phyloP scores from a whole-genome alignment of 2,797 vertebrate genomes.

The Delichon dasypus region DNA sequence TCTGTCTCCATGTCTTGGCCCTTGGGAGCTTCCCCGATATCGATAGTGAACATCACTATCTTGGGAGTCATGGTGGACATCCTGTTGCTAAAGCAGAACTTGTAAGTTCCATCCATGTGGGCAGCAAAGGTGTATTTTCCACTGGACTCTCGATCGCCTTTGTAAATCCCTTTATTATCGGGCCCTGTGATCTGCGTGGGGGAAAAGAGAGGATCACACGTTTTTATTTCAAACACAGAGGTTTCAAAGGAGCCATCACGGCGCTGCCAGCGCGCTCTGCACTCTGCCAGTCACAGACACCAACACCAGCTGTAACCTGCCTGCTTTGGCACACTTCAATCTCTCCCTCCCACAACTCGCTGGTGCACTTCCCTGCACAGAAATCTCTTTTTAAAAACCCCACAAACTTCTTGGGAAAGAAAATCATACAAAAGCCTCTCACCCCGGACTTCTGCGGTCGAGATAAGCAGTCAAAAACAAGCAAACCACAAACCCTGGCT shows the following conservation, averaged over 20 bases:
- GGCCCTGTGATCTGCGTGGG: constrained; percentile 90
- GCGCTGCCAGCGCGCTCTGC: neutral
- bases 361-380: neutral
- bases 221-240: neutral
- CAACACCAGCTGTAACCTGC: neutral
- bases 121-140: constrained; percentile 98
- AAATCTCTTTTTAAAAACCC: neutral
- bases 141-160: constrained; percentile 95
- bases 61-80: constrained; percentile 99
- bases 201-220: neutral
- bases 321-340: rapidly evolving
- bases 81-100: constrained; percentile 99
- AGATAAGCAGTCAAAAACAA: neutral
- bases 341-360: neutral
- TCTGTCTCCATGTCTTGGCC: constrained; percentile 98
- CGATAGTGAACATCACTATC: constrained; percentile 99
- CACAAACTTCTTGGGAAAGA: neutral
- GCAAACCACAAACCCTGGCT: neutral
- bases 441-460: neutral
- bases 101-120: constrained; percentile 97
- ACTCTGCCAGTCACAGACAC: neutral
- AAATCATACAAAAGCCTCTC: neutral
- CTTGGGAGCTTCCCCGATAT: constrained; percentile 96
- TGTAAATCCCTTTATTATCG: constrained; percentile 95
- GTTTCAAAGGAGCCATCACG: neutral